phyloP scores from a whole-genome alignment of 2,888 invertebrate species.

The Deilephila elpenor region DNA sequence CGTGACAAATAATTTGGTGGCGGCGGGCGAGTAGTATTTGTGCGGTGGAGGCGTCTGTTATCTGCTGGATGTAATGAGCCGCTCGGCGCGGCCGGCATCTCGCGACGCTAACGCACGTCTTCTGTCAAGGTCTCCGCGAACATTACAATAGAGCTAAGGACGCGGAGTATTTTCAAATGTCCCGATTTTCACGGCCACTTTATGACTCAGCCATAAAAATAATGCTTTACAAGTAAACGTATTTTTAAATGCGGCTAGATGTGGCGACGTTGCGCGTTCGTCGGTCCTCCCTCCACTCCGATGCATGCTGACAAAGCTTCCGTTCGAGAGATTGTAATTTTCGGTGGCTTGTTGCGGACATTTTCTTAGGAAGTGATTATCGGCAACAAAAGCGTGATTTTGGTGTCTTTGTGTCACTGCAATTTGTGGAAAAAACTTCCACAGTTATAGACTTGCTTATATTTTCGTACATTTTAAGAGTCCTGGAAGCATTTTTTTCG shows the following conservation, averaged over 20 bases:
- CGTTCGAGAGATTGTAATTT: background rate
- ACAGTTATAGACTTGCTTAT: background rate
- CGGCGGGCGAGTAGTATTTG: background rate
- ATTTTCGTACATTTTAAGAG: background rate
- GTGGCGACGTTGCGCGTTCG: background rate
- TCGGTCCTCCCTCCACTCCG: background rate
- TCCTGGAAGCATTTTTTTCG: too few relatives aligned
- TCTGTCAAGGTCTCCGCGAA: constrained; percentile 13
- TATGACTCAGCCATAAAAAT: constrained; percentile 29
- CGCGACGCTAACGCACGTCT: constrained; percentile 15
- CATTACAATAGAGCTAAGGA: constrained; percentile 22
- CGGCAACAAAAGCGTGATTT: background rate
- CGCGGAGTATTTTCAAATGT: constrained; percentile 26
- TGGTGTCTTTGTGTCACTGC: constrained; percentile 1
- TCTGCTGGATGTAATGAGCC: background rate
- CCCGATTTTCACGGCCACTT: constrained; percentile 27
- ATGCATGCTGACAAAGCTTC: background rate
- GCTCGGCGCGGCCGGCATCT: too few relatives aligned
- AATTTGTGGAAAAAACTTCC: background rate
- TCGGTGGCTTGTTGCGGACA: background rate
- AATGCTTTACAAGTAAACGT: constrained; percentile 30
- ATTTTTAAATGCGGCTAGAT: constrained; percentile 27
- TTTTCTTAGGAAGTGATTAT: constrained; percentile 6
- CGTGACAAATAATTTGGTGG: background rate
- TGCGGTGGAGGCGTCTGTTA: background rate